phyloP scores from a whole-genome alignment of 2,113 vertebrate species.

The Malurus cyaneus region DNA sequence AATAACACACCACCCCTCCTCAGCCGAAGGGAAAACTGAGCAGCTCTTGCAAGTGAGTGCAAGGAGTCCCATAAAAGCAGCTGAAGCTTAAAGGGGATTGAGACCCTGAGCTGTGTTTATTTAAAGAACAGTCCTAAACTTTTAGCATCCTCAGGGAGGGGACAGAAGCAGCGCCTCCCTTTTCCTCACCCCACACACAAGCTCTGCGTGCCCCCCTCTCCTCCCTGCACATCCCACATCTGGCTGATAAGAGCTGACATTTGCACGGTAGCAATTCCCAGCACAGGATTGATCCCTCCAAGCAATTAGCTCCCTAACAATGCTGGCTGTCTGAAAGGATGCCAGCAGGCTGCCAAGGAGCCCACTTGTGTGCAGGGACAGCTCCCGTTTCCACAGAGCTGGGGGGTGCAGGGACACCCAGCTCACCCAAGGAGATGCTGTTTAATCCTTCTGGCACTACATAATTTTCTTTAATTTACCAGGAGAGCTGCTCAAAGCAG shows the following conservation, averaged over 20 bases:
- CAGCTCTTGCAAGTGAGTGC: not conserved
- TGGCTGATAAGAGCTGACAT: constrained; percentile 4
- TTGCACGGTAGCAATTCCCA: constrained; percentile 10
- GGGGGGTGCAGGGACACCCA: not conserved
- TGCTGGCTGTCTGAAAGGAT: not conserved
- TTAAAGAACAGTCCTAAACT: not conserved
- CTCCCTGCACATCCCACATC: not conserved
- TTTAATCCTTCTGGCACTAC: not conserved
- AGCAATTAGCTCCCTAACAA: constrained; percentile 8
- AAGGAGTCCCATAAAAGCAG: not conserved
- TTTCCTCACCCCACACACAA: not conserved
- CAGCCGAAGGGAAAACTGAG: not conserved
- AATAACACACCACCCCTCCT: not conserved
- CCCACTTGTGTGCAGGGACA: not conserved
- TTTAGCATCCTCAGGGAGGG: not conserved
- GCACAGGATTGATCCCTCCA: not conserved
- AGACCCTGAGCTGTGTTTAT: not conserved
- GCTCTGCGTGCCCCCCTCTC: not conserved
- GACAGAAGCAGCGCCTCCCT: not conserved
- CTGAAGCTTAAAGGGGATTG: constrained; percentile 22
- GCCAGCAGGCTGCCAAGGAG: constrained; percentile 25
- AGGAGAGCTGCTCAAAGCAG: not conserved
- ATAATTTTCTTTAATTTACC: not conserved
- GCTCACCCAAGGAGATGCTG: not conserved
- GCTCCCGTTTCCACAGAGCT: not conserved